Conservation (phyloP, 2,797 vertebrate genomes). For the Clarias fuscus region DNA sequence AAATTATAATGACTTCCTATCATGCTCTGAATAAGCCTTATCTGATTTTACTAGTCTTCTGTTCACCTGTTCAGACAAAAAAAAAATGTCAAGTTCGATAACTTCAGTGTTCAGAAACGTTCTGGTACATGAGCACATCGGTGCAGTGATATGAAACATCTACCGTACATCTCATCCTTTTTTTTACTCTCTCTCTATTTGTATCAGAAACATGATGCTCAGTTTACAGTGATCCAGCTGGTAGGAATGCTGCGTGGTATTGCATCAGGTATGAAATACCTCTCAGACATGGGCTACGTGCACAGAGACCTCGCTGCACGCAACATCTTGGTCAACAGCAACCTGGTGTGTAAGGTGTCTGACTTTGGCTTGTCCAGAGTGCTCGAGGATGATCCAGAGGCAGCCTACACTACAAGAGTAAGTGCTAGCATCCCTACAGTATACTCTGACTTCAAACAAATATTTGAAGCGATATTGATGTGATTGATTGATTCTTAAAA, state of each 20-base stretch:
- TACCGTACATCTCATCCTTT: neutral
- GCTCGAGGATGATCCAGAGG: slow-evolving; percentile 82
- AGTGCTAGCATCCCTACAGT: slow-evolving; percentile 5
- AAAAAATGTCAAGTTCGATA: slow-evolving; percentile 25
- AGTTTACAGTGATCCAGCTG: slow-evolving; percentile 94
- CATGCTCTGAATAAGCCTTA: neutral
- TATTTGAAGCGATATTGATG: neutral
- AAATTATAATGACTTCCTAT: slow-evolving; percentile 31
- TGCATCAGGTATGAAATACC: slow-evolving; percentile 86
- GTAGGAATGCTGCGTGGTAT: slow-evolving; percentile 88
- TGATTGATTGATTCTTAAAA: slow-evolving; percentile 5
- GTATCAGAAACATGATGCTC: slow-evolving; percentile 92
- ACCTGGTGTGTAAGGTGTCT: slow-evolving; percentile 86
- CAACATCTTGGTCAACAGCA: slow-evolving; percentile 87
- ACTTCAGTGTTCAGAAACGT: slow-evolving; percentile 22
- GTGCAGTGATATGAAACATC: neutral
- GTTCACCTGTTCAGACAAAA: slow-evolving; percentile 7
- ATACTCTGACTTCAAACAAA: neutral
- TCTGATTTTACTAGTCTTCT: neutral
- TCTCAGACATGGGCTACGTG: slow-evolving; percentile 87
- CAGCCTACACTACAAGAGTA: slow-evolving; percentile 85
- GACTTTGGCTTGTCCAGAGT: slow-evolving; percentile 85
- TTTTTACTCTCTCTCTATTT: slow-evolving; percentile 10
- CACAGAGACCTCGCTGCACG: slow-evolving; percentile 84
- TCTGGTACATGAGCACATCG: neutral